Base-by-base conservation (phyloP, 2,113 vertebrate genomes). In the Rhadina sibilatrix region DNA sequence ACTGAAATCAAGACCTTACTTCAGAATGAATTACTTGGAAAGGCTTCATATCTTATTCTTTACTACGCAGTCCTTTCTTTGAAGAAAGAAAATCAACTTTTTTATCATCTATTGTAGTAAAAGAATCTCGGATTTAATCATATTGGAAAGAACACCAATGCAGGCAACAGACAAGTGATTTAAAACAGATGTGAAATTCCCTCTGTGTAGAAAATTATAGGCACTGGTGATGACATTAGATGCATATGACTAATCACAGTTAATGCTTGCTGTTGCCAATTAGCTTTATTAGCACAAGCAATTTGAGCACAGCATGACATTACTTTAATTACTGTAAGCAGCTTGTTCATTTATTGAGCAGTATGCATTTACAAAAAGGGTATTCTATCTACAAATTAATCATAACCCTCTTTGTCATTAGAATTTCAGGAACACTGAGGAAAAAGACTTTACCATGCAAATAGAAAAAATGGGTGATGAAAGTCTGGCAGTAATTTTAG, bases 231-330 rank as follows among this genome's bases (percentile, higher is more conserved):
- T 94, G 95, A 97, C 90, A 97, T 97, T 97, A 97, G 93, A 90
- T 82, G 85, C 89, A 56, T 96, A 97, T 97, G 98, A 97, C 96
- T 98, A 97, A 97, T 97, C 90, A 56, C 5, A 30, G 81, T 81
- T 97, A 97, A 97, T 96, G 97, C 95, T 78, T 17, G 52, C 96
- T 97, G 94, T 75, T 90, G 95, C 89, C 96, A 97, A 97, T 98
- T 97, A 98, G 96, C 90, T 96, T 97, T 85, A 97, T 98, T 98
- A 98, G 97, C 90, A 68, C 86, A 46, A 94, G 94, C 97, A 92
- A 93, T 96, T 80, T 94, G 95, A 86, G 90, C 93, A 79, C 95
- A 93, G 97, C 95, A 97, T 87, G 96, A 68, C 94, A 97, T 98
- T 89, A 92, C 95, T 83, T 83, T 97, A 96, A 97, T 97, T 97